A percentile compares a stretch with the other conserved stretches of the same genome.
Evolutionary conservation across 2,888 invertebrate species (phyloP).

Genomic region (Atethmia centrago): DNA sequence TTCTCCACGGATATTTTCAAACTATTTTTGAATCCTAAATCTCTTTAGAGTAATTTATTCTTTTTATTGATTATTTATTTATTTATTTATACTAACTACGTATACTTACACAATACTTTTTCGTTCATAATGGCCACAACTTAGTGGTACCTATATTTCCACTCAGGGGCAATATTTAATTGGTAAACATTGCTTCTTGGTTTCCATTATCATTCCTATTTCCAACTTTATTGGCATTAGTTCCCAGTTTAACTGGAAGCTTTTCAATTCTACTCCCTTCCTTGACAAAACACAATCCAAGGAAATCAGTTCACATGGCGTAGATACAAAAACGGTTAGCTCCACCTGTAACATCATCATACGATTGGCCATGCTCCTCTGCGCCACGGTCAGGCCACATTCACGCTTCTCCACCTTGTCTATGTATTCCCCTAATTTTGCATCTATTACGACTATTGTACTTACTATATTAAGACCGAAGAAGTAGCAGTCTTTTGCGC

Average conservation of each 20-base stretch:
- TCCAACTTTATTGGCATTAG: background rate
- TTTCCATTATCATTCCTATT: background rate
- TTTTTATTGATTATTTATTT: too few relatives aligned
- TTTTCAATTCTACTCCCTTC: conserved; percentile 19
- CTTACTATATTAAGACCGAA: conserved; percentile 20
- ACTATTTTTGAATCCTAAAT: background rate
- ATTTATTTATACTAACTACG: too few relatives aligned
- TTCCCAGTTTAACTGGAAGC: conserved; percentile 23
- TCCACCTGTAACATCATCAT: conserved; percentile 52
- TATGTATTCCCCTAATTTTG: conserved; percentile 29
- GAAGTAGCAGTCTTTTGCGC: conserved; percentile 28
- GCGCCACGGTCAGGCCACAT: conserved; percentile 17
- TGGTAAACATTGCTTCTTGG: background rate
- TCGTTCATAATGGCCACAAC: background rate
- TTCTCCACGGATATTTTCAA: background rate
- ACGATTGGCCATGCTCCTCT: conserved; percentile 52
- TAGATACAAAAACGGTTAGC: conserved; percentile 55
- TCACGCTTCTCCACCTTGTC: conserved; percentile 33
- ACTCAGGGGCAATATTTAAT: background rate
- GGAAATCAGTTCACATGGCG: conserved; percentile 53
- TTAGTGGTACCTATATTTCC: background rate
- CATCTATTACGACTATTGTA: conserved; percentile 58
- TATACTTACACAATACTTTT: too few relatives aligned
- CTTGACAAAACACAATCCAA: conserved; percentile 44
- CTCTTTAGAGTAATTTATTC: background rate